These are phyloP conservation scores for Tupaia chinensis DNA, from an alignment of 2,113 vertebrate genomes.

Conservation along the genomic window DNA sequence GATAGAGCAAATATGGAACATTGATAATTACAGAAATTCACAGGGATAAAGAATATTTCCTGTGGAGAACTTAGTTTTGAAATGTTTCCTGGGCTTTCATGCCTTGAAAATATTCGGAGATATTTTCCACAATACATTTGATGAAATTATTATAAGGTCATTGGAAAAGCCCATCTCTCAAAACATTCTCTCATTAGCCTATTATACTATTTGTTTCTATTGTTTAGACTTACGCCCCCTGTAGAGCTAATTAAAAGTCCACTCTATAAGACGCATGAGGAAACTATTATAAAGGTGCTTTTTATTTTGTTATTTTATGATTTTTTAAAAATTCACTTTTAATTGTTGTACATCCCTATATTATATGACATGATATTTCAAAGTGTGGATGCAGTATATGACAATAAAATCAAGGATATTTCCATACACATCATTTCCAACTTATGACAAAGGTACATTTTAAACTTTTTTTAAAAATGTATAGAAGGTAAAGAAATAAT, in stretches of 20 bases:
- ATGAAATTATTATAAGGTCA: constrained; percentile 38
- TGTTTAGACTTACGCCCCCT: not conserved
- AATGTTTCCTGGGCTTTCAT: not conserved
- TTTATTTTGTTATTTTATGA: not conserved
- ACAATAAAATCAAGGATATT: too few relatives aligned
- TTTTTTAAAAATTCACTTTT: not conserved
- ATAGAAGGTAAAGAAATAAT: not conserved
- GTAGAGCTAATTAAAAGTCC: constrained; percentile 40
- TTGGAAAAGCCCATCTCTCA: constrained; percentile 17
- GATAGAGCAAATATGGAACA: not conserved
- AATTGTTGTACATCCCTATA: too few relatives aligned
- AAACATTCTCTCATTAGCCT: not conserved
- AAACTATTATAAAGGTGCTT: not conserved
- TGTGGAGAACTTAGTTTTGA: not conserved
- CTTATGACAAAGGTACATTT: too few relatives aligned
- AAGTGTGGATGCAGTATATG: too few relatives aligned
- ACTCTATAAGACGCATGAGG: not conserved
- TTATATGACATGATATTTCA: too few relatives aligned
- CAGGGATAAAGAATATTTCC: not conserved
- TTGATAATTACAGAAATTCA: not conserved
- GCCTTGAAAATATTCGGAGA: not conserved
- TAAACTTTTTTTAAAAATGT: not conserved
- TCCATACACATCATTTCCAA: too few relatives aligned
- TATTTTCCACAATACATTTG: constrained; percentile 18
- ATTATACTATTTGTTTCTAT: not conserved